Conservation (phyloP, 2,888 invertebrate genomes). For the Gandaritis pyraliata region DNA sequence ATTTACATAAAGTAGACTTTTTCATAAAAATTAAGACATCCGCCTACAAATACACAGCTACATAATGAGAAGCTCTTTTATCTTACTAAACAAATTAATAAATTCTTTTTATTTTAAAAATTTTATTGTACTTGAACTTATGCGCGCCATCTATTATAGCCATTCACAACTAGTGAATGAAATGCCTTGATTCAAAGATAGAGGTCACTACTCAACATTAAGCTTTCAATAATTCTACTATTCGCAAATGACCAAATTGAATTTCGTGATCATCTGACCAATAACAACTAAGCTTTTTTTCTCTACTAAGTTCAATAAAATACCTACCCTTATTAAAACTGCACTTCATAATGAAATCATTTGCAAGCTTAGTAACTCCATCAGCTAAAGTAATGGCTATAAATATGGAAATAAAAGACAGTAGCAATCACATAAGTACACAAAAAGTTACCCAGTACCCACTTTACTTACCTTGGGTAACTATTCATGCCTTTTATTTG, state of each 20-base stretch:
- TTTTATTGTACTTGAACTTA: not conserved
- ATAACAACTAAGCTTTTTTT: not conserved
- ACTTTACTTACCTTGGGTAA: too few relatives aligned
- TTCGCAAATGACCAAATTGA: not conserved
- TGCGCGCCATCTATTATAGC: slow-evolving; percentile 31
- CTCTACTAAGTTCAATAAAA: too few relatives aligned
- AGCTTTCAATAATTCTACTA: slow-evolving; percentile 7
- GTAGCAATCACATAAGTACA: not conserved
- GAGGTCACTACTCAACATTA: slow-evolving; percentile 31
- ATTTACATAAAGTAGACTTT: too few relatives aligned
- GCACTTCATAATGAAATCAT: not conserved
- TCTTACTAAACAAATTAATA: too few relatives aligned
- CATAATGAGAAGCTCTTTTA: too few relatives aligned
- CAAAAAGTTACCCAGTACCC: too few relatives aligned
- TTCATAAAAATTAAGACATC: too few relatives aligned
- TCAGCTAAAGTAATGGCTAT: not conserved
- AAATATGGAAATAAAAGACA: not conserved
- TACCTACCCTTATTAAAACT: not conserved
- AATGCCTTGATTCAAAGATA: slow-evolving; percentile 22
- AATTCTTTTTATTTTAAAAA: too few relatives aligned
- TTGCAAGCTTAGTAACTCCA: not conserved
- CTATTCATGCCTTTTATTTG: too few relatives aligned
- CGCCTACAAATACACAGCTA: too few relatives aligned
- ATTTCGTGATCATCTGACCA: not conserved
- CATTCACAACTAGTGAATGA: slow-evolving; percentile 8